Percentiles rank a stretch among this genome's conserved stretches.
Conservation (phyloP, 2,113 vertebrate species). For the Psittacus erithacus region DNA sequence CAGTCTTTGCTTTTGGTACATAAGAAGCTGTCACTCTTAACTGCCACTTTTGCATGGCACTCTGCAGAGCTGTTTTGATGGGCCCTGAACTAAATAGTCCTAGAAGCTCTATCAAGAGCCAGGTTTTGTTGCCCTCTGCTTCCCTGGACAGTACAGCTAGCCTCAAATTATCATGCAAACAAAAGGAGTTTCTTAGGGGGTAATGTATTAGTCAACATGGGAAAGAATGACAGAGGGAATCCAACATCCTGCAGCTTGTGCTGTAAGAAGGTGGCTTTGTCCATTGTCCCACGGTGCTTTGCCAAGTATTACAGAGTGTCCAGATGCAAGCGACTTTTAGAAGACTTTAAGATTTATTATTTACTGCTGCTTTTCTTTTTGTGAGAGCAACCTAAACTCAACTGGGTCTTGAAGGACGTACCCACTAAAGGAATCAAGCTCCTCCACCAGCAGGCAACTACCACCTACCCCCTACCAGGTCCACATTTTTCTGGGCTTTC, state of each 20-base stretch:
- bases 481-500: background rate
- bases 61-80: background rate
- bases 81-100: background rate
- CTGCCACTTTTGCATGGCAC: background rate
- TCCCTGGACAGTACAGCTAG: background rate
- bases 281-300: background rate
- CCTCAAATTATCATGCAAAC: background rate
- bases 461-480: background rate
- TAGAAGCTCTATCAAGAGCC: background rate
- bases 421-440: background rate
- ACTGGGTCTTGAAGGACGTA: background rate
- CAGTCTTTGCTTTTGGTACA: background rate
- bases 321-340: background rate
- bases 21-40: background rate
- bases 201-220: background rate
- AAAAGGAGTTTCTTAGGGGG: background rate
- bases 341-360: background rate
- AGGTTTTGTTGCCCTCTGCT: background rate
- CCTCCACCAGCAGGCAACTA: background rate
- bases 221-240: background rate
- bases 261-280: background rate
- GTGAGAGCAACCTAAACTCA: background rate
- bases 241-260: background rate
- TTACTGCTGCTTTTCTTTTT: background rate
- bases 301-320: background rate